Evolutionary conservation across 1,140 invertebrate genomes (phyloP).

Genomic region (Achroia grisella): DNA sequence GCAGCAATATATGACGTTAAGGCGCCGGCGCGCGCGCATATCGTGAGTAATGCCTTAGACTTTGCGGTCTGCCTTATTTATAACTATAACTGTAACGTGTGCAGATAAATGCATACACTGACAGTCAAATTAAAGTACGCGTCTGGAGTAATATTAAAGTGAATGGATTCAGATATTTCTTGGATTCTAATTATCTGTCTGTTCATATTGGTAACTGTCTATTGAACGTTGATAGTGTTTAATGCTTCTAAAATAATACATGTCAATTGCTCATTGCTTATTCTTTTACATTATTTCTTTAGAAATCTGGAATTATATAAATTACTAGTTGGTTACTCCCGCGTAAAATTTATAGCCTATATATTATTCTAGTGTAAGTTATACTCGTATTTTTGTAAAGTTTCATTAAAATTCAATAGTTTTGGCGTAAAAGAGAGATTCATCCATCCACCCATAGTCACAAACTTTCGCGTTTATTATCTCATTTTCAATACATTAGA

Average conservation of each 20-base stretch:
- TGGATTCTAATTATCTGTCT: background rate
- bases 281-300: background rate
- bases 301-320: background rate
- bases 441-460: too few relatives aligned
- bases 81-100: constrained; percentile 34
- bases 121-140: constrained; percentile 23
- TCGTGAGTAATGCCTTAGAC: constrained; percentile 34
- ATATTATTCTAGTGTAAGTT: too few relatives aligned
- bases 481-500: too few relatives aligned
- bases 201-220: background rate
- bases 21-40: constrained; percentile 13
- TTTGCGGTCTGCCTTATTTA: constrained; percentile 25
- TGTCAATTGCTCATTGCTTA: background rate
- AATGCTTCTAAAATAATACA: background rate
- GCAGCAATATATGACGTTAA: constrained; percentile 24
- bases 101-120: constrained; percentile 35
- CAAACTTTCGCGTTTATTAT: too few relatives aligned
- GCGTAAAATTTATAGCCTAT: too few relatives aligned
- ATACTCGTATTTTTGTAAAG: too few relatives aligned
- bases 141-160: constrained; percentile 7
- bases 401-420: too few relatives aligned
- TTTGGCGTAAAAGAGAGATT: too few relatives aligned
- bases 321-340: too few relatives aligned
- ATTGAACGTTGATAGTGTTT: background rate
- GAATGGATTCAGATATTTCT: constrained; percentile 4